A percentile compares a stretch with the other conserved stretches of the same genome.
These are phyloP conservation scores for Eulemur rufifrons DNA, from an alignment of 2,113 vertebrate genomes.

Conservation along the genomic window DNA sequence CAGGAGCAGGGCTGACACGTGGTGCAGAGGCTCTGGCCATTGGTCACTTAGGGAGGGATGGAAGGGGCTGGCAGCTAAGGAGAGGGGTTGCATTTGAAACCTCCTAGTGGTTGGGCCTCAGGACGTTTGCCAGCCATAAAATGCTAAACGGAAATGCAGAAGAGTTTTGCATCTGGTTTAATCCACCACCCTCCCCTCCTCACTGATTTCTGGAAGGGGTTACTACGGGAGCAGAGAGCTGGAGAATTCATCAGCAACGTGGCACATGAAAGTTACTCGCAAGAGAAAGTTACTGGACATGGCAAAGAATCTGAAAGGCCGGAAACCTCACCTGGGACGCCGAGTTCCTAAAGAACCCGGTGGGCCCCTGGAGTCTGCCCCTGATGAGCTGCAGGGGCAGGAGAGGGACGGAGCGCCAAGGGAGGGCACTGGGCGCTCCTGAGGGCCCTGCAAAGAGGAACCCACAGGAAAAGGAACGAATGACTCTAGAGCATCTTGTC, in stretches of 20 bases:
- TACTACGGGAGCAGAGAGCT: neutral
- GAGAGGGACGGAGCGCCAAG: no score
- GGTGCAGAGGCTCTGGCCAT: neutral
- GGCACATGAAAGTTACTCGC: neutral
- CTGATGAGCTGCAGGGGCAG: neutral
- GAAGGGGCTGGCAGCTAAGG: neutral
- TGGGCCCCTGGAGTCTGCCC: neutral
- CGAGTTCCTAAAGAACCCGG: no score
- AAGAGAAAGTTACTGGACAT: neutral
- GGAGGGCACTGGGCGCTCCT: no score
- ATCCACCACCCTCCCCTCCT: neutral
- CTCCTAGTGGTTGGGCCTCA: neutral
- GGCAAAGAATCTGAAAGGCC: no score
- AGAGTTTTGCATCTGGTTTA: neutral
- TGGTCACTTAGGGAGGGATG: neutral
- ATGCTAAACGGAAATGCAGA: neutral
- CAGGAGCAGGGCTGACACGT: neutral
- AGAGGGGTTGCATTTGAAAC: neutral
- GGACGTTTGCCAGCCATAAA: no score
- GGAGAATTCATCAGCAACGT: neutral
- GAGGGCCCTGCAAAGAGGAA: neutral
- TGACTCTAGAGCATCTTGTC: neutral
- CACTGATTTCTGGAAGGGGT: neutral
- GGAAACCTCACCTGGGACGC: neutral
- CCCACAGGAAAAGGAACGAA: neutral